Conservation (phyloP, 2,888 invertebrate genomes). For the Lissonota sp. region DNA sequence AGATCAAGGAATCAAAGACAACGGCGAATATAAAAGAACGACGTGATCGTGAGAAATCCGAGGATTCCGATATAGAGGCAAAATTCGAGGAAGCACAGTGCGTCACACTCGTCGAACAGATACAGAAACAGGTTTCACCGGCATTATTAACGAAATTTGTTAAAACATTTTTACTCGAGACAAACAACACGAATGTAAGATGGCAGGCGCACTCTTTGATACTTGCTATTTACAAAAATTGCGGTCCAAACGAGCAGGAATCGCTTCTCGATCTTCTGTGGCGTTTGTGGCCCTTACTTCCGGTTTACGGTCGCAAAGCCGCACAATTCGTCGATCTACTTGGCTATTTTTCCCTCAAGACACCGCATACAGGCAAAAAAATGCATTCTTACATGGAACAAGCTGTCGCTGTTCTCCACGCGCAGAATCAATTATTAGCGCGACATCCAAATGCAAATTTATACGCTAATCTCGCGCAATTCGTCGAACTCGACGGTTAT, state of each 20-base stretch:
- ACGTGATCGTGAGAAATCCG: conserved; percentile 88
- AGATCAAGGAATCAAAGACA: conserved; percentile 77
- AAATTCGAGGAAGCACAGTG: conserved; percentile 89
- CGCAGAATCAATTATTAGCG: conserved; percentile 95
- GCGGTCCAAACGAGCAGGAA: conserved; percentile 91
- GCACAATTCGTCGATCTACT: conserved; percentile 98
- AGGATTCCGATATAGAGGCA: conserved; percentile 88
- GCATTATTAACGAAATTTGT: conserved; percentile 88
- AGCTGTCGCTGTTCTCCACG: conserved; percentile 92
- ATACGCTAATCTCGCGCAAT: conserved; percentile 96
- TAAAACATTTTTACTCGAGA: conserved; percentile 95
- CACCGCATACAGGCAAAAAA: conserved; percentile 89
- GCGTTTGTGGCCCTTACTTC: conserved; percentile 95
- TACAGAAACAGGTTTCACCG: conserved; percentile 87
- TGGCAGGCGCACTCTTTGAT: conserved; percentile 98
- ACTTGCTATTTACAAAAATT: conserved; percentile 94
- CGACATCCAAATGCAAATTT: conserved; percentile 97
- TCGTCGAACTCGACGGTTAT: conserved; percentile 97
- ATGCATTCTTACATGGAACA: conserved; percentile 92
- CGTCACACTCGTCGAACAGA: conserved; percentile 88
- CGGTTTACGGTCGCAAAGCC: conserved; percentile 96
- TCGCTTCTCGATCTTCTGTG: conserved; percentile 93
- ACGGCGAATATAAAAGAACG: conserved; percentile 82
- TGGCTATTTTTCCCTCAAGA: conserved; percentile 97
- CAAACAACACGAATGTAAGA: conserved; percentile 95